Conservation (phyloP, 2,113 vertebrate species). For the Callipepla californica region DNA sequence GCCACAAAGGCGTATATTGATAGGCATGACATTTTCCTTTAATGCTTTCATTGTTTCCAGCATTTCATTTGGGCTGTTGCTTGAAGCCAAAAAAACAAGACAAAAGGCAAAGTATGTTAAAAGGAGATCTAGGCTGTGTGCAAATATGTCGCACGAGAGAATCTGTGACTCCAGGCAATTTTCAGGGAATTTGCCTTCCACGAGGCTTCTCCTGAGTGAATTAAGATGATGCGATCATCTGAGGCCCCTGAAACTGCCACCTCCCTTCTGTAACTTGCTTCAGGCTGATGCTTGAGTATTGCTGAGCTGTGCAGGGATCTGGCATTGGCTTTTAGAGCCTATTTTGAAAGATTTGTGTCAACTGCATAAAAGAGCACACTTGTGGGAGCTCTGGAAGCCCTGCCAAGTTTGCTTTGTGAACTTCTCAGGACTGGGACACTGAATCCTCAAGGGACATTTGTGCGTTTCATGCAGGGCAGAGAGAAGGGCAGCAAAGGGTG, state of each 20-base stretch:
- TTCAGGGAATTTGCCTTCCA: conserved; percentile 36
- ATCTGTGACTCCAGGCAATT: not conserved
- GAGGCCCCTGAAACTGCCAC: not conserved
- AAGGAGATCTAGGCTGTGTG: not conserved
- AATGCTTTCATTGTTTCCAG: conserved; percentile 76
- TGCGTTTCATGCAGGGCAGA: not conserved
- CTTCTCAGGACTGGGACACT: not conserved
- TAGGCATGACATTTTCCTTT: conserved; percentile 69
- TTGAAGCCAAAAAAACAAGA: conserved; percentile 60
- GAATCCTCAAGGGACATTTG: not conserved
- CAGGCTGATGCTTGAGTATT: not conserved
- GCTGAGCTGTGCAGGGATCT: not conserved
- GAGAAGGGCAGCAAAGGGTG: not conserved
- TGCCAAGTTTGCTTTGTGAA: not conserved
- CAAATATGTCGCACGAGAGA: not conserved
- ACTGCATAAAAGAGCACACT: not conserved
- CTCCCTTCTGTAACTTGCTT: not conserved
- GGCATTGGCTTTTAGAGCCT: not conserved
- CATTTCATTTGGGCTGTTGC: conserved; percentile 52
- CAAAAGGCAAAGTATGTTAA: conserved; percentile 45
- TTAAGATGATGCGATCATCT: not conserved
- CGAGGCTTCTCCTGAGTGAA: not conserved
- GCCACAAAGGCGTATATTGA: conserved; percentile 74
- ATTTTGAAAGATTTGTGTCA: not conserved
- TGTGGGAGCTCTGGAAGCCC: not conserved